Evolutionary conservation across 1,140 invertebrate species (phyloP).

Genomic region (Pseudomyrmex pallidus): DNA sequence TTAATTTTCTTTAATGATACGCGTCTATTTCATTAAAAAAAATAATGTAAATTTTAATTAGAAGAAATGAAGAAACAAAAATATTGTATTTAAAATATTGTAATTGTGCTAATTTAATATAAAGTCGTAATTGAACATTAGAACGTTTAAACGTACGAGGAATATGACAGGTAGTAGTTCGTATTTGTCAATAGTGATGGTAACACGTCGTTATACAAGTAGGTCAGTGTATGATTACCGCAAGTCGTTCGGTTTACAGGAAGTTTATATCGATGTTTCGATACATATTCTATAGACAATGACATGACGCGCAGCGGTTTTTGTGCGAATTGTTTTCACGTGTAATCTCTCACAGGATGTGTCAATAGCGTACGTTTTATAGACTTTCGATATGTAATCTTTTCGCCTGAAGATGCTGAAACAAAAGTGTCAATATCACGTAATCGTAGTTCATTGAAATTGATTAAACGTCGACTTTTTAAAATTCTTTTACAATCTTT

Average conservation of each 20-base stretch:
- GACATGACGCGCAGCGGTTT: neutral
- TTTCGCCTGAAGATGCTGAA: neutral
- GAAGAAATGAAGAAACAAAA: too few species aligned
- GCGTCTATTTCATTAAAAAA: too few species aligned
- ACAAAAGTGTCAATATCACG: neutral
- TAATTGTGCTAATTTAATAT: neutral
- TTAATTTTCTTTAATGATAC: neutral
- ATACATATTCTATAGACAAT: neutral
- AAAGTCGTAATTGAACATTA: neutral
- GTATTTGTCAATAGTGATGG: constrained; percentile 32
- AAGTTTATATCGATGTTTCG: constrained; percentile 32
- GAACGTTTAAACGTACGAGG: neutral
- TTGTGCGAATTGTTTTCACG: neutral
- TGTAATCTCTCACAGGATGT: neutral
- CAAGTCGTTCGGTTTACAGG: neutral
- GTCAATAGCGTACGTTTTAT: neutral
- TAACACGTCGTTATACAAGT: constrained; percentile 18
- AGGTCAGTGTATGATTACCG: constrained; percentile 13
- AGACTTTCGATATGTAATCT: neutral
- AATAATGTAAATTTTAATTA: too few species aligned
- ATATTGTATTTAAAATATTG: too few species aligned
- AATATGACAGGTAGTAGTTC: neutral
- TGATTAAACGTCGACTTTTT: neutral
- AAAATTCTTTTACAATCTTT: neutral
- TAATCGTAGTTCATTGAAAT: neutral